phyloP scores from a whole-genome alignment of 2,113 vertebrate genomes.

The Eonycteris spelaea region DNA sequence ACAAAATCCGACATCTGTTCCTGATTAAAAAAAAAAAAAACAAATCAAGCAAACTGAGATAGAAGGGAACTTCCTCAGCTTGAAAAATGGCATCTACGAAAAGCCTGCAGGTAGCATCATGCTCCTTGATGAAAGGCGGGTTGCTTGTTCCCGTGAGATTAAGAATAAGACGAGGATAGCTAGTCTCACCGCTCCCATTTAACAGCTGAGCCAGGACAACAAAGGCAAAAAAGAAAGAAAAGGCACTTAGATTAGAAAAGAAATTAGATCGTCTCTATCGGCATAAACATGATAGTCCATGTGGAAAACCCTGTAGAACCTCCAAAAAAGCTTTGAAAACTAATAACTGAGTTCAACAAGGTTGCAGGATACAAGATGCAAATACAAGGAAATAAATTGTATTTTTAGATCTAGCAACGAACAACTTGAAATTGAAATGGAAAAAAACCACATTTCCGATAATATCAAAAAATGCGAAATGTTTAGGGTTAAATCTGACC shows the following conservation, averaged over 20 bases:
- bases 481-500: neutral
- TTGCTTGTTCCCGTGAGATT: neutral
- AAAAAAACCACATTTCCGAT: neutral
- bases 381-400: neutral
- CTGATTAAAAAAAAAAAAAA: neutral
- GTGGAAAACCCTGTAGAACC: neutral
- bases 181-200: neutral
- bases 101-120: neutral
- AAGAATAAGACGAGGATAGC: neutral
- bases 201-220: neutral
- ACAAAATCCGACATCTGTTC: neutral
- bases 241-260: neutral
- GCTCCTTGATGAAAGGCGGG: neutral
- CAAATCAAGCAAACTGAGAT: neutral
- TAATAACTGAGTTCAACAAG: neutral
- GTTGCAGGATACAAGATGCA: neutral
- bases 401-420: neutral
- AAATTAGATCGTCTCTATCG: neutral
- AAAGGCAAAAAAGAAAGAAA: neutral
- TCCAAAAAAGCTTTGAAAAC: neutral
- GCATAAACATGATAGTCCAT: neutral
- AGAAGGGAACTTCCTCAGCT: neutral
- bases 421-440: neutral
- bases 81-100: neutral
- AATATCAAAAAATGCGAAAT: neutral